Percentiles rank a stretch among this genome's conserved stretches.
phyloP scores from a whole-genome alignment of 2,888 invertebrate genomes.

The Lepidonotus clava region DNA sequence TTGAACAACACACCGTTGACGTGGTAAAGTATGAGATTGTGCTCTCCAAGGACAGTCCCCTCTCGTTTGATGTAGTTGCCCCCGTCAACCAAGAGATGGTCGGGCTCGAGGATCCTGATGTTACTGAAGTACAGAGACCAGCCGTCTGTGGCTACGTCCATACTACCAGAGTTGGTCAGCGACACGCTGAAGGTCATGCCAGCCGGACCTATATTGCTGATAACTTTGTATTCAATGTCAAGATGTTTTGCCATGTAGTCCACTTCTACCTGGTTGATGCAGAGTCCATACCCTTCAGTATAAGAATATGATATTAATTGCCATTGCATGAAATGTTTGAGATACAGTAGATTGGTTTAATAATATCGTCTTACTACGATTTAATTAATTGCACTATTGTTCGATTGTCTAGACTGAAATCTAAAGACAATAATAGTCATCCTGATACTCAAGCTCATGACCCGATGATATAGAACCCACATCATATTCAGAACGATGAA shows the following conservation, averaged over 20 bases:
- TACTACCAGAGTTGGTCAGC: slow-evolving; percentile 42
- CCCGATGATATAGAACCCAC: too few relatives aligned
- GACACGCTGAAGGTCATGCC: neutral
- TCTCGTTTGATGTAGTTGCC: slow-evolving; percentile 22
- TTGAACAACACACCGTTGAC: slow-evolving; percentile 59
- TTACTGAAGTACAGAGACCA: slow-evolving; percentile 58
- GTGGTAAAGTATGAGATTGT: slow-evolving; percentile 54
- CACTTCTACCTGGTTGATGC: slow-evolving; percentile 55
- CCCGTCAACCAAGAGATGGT: neutral
- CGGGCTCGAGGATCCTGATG: slow-evolving; percentile 36
- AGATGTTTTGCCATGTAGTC: slow-evolving; percentile 65
- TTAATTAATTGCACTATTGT: too few relatives aligned
- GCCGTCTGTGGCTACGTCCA: neutral
- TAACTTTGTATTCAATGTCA: slow-evolving; percentile 36
- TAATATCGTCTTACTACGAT: too few relatives aligned
- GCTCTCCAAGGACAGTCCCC: slow-evolving; percentile 30
- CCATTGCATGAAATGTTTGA: too few relatives aligned
- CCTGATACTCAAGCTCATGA: too few relatives aligned
- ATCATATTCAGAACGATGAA: too few relatives aligned
- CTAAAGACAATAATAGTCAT: too few relatives aligned
- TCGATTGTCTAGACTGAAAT: too few relatives aligned
- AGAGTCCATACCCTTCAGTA: neutral
- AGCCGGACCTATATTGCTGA: slow-evolving; percentile 4
- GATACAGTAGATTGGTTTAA: too few relatives aligned
- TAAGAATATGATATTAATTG: neutral